phyloP scores from a whole-genome alignment of 2,113 vertebrate species.

The Bufo bufo region DNA sequence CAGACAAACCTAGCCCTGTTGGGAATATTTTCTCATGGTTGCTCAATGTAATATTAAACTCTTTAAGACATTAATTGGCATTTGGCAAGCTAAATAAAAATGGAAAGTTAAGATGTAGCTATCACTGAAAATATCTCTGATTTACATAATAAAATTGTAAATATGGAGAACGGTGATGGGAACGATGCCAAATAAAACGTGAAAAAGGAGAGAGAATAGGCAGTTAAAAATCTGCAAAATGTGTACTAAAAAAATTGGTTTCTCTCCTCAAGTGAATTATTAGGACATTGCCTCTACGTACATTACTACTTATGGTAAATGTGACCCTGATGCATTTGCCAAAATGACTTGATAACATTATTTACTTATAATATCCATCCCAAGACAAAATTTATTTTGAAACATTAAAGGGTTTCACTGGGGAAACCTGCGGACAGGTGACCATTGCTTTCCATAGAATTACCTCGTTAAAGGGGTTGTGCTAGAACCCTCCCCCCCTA shows the following conservation, averaged over 20 bases:
- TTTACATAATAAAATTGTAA: constrained; percentile 44
- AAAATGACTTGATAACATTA: neutral
- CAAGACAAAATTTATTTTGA: no score
- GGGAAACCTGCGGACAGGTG: no score
- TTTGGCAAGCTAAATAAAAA: constrained; percentile 29
- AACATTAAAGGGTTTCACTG: no score
- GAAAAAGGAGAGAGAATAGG: neutral
- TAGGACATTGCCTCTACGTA: neutral
- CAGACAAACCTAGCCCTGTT: constrained; percentile 44
- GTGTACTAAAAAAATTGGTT: neutral
- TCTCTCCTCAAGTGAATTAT: neutral
- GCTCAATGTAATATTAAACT: constrained; percentile 43
- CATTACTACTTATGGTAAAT: neutral
- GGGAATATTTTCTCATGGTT: constrained; percentile 48
- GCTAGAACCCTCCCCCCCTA: no score
- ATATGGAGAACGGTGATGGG: neutral
- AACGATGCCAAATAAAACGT: neutral
- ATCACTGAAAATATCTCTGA: constrained; percentile 18
- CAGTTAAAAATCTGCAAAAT: neutral
- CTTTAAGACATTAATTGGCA: constrained; percentile 51
- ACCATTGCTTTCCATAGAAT: no score
- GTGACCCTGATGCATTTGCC: neutral
- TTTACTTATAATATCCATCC: no score
- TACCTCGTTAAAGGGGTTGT: no score
- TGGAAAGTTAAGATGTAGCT: constrained; percentile 22